Percentiles rank a stretch among this genome's conserved stretches.
Evolutionary conservation across 2,113 vertebrate genomes (phyloP).

Genomic region (Dicentrarchus labrax): DNA sequence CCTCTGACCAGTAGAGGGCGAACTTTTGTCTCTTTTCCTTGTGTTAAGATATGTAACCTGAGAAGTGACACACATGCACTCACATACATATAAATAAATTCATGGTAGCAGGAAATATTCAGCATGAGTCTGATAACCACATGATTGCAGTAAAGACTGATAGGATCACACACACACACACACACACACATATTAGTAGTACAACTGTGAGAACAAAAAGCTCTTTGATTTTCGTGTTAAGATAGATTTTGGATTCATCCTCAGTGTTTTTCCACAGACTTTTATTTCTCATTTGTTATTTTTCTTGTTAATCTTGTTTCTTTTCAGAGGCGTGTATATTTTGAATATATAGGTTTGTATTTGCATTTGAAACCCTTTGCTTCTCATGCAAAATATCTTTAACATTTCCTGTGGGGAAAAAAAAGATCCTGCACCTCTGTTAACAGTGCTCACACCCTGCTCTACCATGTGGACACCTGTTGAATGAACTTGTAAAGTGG

Average conservation of each 20-base stretch:
- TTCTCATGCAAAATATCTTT: not conserved
- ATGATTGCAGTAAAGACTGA: not conserved
- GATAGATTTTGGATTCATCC: not conserved
- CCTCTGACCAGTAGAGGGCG: slow-evolving; percentile 60
- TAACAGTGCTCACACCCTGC: not conserved
- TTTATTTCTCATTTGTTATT: not conserved
- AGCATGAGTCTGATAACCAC: slow-evolving; percentile 14
- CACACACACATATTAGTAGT: not conserved
- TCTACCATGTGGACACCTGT: not conserved
- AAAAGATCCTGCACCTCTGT: not conserved
- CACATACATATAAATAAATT: not conserved
- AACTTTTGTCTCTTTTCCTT: slow-evolving; percentile 25
- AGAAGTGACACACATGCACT: not conserved
- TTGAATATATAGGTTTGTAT: not conserved
- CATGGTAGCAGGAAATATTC: not conserved
- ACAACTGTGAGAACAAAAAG: not conserved
- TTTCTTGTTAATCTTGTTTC: not conserved
- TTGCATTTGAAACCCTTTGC: not conserved
- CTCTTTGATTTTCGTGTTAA: not conserved
- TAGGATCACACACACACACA: not conserved
- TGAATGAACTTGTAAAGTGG: not conserved
- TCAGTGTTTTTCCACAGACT: not conserved
- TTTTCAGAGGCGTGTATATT: not conserved
- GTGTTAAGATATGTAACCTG: not conserved
- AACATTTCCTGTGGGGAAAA: not conserved